Percentiles rank a stretch among this genome's conserved stretches.
phyloP scores from a whole-genome alignment of 2,113 vertebrate species.

The Malaclemys terrapin region DNA sequence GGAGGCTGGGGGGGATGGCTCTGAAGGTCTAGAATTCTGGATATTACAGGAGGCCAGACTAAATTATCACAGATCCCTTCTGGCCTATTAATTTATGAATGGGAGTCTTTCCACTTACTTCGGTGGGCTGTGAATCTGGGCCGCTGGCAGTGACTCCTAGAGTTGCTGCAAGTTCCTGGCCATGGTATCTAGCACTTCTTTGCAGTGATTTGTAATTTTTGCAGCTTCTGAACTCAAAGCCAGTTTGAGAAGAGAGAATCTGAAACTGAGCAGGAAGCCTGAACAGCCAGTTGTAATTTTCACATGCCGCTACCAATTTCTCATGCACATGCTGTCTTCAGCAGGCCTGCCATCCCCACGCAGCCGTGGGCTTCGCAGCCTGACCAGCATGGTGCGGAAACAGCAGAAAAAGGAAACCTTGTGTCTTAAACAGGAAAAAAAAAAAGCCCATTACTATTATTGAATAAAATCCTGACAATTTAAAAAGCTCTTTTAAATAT shows the following conservation, averaged over 20 bases:
- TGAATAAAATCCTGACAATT: slow-evolving; percentile 76
- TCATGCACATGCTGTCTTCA: neutral
- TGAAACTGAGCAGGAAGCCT: neutral
- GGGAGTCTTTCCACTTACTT: neutral
- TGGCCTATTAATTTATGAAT: neutral
- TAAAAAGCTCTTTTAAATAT: slow-evolving; percentile 77
- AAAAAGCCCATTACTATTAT: slow-evolving; percentile 71
- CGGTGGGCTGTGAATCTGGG: fast-evolving
- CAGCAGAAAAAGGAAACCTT: slow-evolving; percentile 27
- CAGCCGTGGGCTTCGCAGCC: neutral
- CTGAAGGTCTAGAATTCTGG: too few relatives aligned
- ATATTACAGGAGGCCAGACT: neutral
- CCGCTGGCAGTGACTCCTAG: neutral
- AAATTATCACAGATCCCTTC: neutral
- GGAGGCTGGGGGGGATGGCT: too few relatives aligned
- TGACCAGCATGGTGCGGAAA: neutral
- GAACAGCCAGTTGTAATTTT: neutral
- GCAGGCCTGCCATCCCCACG: slow-evolving; percentile 53
- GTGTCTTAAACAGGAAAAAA: slow-evolving; percentile 60
- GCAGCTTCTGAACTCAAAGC: neutral
- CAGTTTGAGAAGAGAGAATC: neutral
- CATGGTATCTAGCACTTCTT: neutral
- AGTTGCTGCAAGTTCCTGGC: neutral
- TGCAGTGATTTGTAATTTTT: neutral
- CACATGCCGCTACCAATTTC: neutral